phyloP scores from a whole-genome alignment of 2,888 invertebrate genomes.

The Trichopoda pennipes region DNA sequence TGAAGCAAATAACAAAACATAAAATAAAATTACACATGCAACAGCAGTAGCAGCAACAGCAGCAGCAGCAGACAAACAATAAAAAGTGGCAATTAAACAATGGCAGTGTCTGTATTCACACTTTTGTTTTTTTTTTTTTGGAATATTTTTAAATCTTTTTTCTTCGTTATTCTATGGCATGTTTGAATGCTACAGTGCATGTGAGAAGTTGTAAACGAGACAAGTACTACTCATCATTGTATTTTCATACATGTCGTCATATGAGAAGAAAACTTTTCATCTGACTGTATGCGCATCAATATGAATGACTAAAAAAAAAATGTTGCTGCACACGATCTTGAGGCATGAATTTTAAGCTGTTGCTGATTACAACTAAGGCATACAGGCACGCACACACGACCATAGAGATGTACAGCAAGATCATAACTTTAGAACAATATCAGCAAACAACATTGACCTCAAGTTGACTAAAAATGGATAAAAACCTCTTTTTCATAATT shows the following conservation, averaged over 20 bases:
- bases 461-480: constrained; percentile 78
- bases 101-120: constrained; percentile 62
- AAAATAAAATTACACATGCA: constrained; percentile 10
- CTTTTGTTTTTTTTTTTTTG: constrained; percentile 49
- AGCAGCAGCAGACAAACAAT: constrained; percentile 28
- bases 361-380: constrained; percentile 29
- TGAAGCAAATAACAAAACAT: background rate
- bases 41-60: too few relatives aligned
- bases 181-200: constrained; percentile 4
- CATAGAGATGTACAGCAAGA: constrained; percentile 44
- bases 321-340: constrained; percentile 60
- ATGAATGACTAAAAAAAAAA: constrained; percentile 17
- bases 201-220: constrained; percentile 55
- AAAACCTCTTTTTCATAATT: constrained; percentile 76
- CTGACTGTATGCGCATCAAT: constrained; percentile 41
- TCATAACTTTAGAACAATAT: constrained; percentile 52
- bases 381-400: constrained; percentile 1
- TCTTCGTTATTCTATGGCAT: background rate
- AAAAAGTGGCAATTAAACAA: constrained; percentile 50
- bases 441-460: constrained; percentile 76
- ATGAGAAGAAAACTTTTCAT: constrained; percentile 27
- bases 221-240: constrained; percentile 53
- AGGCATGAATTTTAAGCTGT: constrained; percentile 41
- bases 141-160: constrained; percentile 23
- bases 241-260: constrained; percentile 38